phyloP scores from a whole-genome alignment of 2,113 vertebrate species.

The Serinus canaria region DNA sequence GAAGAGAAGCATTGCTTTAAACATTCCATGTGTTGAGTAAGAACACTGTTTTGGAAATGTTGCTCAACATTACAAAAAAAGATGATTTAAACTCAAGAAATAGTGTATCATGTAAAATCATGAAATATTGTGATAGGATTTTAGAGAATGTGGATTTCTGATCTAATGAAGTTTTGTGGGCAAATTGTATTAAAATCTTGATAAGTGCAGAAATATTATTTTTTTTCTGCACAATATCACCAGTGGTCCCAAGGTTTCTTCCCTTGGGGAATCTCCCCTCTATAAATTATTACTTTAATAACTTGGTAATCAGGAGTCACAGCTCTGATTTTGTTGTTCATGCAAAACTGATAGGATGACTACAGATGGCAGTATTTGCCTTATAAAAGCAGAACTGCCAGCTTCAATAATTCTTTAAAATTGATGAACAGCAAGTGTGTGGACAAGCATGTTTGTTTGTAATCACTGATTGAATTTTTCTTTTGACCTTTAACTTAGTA shows the following conservation, averaged over 20 bases:
- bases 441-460: not conserved
- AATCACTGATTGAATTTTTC: not conserved
- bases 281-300: not conserved
- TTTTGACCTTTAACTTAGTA: not conserved
- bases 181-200: not conserved
- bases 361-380: conserved; percentile 24
- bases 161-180: not conserved
- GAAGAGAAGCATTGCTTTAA: not conserved
- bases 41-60: not conserved
- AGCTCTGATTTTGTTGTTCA: not conserved
- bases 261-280: not conserved
- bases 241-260: not conserved
- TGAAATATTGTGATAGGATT: not conserved
- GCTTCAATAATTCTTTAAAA: not conserved
- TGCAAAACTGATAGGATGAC: not conserved
- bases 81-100: not conserved
- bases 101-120: not conserved
- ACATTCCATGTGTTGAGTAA: not conserved
- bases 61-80: not conserved
- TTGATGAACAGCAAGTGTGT: rapidly evolving
- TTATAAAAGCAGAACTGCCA: not conserved
- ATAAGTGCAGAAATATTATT: not conserved
- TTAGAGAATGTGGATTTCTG: not conserved
- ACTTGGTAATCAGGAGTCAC: not conserved
- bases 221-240: not conserved